These are phyloP conservation scores for Daktulosphaira vitifoliae DNA, from an alignment of 1,140 invertebrate genomes.

Conservation along the genomic window DNA sequence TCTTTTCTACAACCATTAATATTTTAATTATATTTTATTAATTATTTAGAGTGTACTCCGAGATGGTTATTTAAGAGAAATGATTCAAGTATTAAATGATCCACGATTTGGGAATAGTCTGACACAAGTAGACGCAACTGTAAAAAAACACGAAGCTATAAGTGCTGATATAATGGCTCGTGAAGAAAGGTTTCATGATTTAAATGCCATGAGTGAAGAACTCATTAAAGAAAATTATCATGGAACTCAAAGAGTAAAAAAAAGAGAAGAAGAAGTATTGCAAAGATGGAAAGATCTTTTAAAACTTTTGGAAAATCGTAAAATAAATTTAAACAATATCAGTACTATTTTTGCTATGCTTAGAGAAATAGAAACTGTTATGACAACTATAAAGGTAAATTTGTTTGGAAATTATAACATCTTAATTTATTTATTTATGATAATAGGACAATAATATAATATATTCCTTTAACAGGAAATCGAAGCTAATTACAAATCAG, in stretches of 20 bases:
- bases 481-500: slow-evolving; percentile 49
- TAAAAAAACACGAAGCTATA: slow-evolving; percentile 98
- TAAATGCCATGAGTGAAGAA: slow-evolving; percentile 85
- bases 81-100: slow-evolving; percentile 92
- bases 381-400: slow-evolving; percentile 64
- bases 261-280: slow-evolving; percentile 77
- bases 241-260: slow-evolving; percentile 69
- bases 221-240: slow-evolving; percentile 87
- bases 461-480: slow-evolving; percentile 5
- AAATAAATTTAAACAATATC: slow-evolving; percentile 64
- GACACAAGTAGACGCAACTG: slow-evolving; percentile 88
- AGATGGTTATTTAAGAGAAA: slow-evolving; percentile 93
- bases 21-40: no score
- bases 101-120: slow-evolving; percentile 83
- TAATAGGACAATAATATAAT: neutral
- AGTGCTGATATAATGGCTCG: slow-evolving; percentile 89
- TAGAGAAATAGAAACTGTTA: slow-evolving; percentile 84
- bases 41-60: slow-evolving; percentile 69
- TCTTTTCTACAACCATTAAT: no score
- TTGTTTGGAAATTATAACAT: neutral
- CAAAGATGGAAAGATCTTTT: slow-evolving; percentile 80
- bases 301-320: slow-evolving; percentile 74
- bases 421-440: neutral
- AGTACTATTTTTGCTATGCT: slow-evolving; percentile 74
- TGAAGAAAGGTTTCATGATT: slow-evolving; percentile 86